A percentile compares a stretch with the other conserved stretches of the same genome.
phyloP scores from a whole-genome alignment of 2,113 vertebrate genomes.

The Cyrtonyx montezumae region DNA sequence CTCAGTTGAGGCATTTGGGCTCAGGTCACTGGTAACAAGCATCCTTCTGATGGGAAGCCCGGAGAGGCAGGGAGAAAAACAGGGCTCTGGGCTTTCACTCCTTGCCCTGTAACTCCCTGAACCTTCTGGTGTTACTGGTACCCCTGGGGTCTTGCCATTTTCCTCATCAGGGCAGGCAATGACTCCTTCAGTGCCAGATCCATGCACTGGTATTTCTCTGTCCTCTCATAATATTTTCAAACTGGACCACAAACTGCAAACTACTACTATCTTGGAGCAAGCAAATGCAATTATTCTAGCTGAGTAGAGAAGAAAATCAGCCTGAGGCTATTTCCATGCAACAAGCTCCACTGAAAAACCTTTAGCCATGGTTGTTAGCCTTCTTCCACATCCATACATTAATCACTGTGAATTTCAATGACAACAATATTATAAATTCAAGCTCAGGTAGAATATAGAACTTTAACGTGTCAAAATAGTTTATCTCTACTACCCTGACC shows the following conservation, averaged over 20 bases:
- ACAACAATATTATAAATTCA: background rate
- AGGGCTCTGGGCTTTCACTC: background rate
- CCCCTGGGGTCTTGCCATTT: background rate
- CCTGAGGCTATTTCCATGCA: background rate
- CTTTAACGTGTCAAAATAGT: background rate
- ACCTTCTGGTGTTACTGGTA: background rate
- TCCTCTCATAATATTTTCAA: background rate
- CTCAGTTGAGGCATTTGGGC: background rate
- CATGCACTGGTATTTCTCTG: background rate
- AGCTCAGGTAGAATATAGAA: background rate
- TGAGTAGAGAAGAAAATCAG: background rate
- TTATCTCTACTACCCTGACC: background rate
- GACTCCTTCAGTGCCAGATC: accelerated
- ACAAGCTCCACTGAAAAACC: background rate
- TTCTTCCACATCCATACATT: background rate
- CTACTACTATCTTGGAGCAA: background rate
- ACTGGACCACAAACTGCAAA: accelerated
- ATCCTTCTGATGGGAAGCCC: background rate
- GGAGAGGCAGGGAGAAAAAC: background rate
- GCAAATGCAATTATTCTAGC: background rate
- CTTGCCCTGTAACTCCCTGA: background rate
- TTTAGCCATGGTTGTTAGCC: background rate
- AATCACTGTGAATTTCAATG: background rate
- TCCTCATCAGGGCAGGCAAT: background rate
- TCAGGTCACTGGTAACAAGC: background rate